Conservation (phyloP, 2,113 vertebrate species). For the Austrofundulus limnaeus region DNA sequence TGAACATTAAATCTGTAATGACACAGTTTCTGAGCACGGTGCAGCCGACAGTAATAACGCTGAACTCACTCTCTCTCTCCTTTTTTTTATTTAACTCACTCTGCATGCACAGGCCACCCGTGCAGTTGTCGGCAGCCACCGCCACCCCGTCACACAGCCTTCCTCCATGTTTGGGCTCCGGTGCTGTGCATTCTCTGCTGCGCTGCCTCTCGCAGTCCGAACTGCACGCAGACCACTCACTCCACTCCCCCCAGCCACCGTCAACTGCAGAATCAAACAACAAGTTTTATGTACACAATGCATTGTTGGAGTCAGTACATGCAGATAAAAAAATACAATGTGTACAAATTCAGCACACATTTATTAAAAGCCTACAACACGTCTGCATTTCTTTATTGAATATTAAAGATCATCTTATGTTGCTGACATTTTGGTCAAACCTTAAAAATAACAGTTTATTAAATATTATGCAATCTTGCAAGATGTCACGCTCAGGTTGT, state of each 20-base stretch:
- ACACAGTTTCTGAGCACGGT: conserved; percentile 32
- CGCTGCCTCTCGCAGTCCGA: conserved; percentile 84
- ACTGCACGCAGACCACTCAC: conserved; percentile 87
- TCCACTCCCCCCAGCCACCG: conserved; percentile 90
- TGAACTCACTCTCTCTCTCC: not conserved
- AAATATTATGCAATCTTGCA: too few species aligned
- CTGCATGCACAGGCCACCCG: conserved; percentile 93
- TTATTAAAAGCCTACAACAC: not conserved
- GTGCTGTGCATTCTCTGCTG: conserved; percentile 85
- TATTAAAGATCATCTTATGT: not conserved
- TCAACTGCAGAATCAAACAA: conserved; percentile 73
- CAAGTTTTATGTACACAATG: conserved; percentile 2
- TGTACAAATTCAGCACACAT: not conserved
- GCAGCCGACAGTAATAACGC: conserved; percentile 26
- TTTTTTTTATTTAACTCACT: conserved; percentile 74
- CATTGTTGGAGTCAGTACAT: not conserved
- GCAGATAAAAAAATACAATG: not conserved
- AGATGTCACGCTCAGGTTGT: too few species aligned
- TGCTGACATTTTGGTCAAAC: too few species aligned
- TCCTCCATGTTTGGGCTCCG: conserved; percentile 86
- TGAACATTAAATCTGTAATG: conserved; percentile 47
- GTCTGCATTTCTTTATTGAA: not conserved
- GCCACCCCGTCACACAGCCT: conserved; percentile 86
- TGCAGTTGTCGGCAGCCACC: conserved; percentile 90
- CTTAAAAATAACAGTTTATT: too few species aligned